Base-by-base conservation (phyloP, 1,140 invertebrate species). In the Oedothorax gibbosus region DNA sequence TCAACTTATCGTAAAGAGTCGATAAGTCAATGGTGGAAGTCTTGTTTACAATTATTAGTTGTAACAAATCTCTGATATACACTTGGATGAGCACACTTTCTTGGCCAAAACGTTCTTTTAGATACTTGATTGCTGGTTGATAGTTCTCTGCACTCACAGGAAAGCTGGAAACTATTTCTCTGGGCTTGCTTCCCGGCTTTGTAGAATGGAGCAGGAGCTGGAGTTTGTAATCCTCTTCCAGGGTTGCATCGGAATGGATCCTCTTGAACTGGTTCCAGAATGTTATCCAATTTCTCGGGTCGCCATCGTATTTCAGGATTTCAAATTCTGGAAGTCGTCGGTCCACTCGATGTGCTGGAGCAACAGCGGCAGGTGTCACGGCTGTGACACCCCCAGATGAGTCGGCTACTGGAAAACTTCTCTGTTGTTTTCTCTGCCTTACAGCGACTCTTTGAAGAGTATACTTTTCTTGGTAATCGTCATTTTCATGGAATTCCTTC, bases 31-130 rank as follows among this genome's bases (percentile, higher is more conserved):
- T 49, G 0, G 20, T 18, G 4, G 73, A 62, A 14, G 8, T 49
- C 0, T 21, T 66, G 15, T 79, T 14, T 0, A 14, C 21, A 21
- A 69, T 53, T 5, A 68, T 20, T 0, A 79, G 12, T 51, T 79
- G n/a, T 51, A 79, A 14, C 10, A 79, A 21, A 7, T 68, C 65
- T 2, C 62, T n/a, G 10, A 79, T 64, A 35, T 56, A 79, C 3
- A 57, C 53, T 79, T 79, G 77, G 15, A 68, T 68, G 7, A 56
- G 62, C 12, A 57, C 12, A 35, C 64, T 68, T 66, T 68, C n/a
- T 56, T 79, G 6, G 18, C 77, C 64, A 35, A 68, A 79, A 11
- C 64, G 18, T 10, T 66, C n/a, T 54, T 66, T 14, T 7, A 79
- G 64, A n/a, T 20, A 49, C 6, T 79, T 35, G 1, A 56, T 15